Base-by-base conservation (phyloP, 2,797 vertebrate genomes). In the Hyperoplus immaculatus region DNA sequence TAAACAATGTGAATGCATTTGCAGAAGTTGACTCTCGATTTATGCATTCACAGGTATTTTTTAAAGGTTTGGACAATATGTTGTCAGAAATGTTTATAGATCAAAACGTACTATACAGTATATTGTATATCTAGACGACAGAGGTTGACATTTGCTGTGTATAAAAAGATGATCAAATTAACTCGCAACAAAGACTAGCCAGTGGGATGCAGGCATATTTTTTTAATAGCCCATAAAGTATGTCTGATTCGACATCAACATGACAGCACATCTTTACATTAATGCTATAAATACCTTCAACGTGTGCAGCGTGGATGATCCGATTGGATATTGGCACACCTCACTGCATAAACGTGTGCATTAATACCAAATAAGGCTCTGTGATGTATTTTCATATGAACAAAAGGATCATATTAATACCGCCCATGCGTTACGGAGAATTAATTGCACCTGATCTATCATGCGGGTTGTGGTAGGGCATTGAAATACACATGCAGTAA, bases 401-500 rank as follows among this genome's bases (percentile, higher is more conserved):
- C 12, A 57, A 56, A 29, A 70, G 43, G 1, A 65, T 84, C 54
- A 56, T 7, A 60, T 53, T 61, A 65, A 62, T 36, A 21, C 51
- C 42, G 56, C 41, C 55, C 36, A 53, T 67, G 36, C 6, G 43
- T n/a, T 45, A 38, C 43, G 4, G 10, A 51, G 4, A 41, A 64
- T 74, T 69, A 63, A 69, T 80, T 77, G 41, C 54, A 45, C 15
- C 55, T 36, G 39, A 71, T 58, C 56, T 5, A 45, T 72, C 47
- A 46, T 6, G n/a, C 47, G 36, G 8, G n/a, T 45, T 55, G 41
- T 42, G 65, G 50, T 8, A 10, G 62, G 47, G 36, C 36, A 69
- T 77, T 60, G 64, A 61, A 61, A 82, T 13, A 63, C 43, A 18
- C 8, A 41, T 13, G 29, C 29, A 29, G 29, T 29, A 60, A 72